phyloP scores from a whole-genome alignment of 2,888 invertebrate species.

The Antitype chi region DNA sequence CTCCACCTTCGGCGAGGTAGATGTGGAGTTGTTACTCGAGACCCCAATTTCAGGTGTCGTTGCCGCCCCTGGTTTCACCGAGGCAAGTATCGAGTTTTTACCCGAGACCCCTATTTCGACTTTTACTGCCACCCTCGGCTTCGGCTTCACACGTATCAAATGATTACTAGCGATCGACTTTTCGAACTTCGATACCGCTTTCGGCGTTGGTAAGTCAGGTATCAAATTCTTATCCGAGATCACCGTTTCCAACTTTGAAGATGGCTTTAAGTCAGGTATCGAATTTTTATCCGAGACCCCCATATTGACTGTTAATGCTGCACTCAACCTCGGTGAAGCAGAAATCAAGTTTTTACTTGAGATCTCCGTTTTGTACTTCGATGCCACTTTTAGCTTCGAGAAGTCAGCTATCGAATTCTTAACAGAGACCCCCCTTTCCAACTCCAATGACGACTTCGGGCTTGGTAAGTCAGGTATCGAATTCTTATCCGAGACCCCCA shows the following conservation, averaged over 20 bases:
- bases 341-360: conserved; percentile 15
- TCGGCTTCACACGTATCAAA: conserved; percentile 20
- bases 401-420: conserved; percentile 19
- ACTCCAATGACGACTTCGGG: not conserved
- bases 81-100: conserved; percentile 7
- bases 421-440: conserved; percentile 19
- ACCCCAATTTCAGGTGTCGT: not conserved
- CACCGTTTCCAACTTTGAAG: not conserved
- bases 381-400: conserved; percentile 4
- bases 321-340: conserved; percentile 12
- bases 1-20: conserved; percentile 34
- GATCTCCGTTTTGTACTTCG: not conserved
- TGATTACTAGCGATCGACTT: conserved; percentile 29
- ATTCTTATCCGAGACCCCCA: conserved; percentile 37
- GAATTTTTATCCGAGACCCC: conserved; percentile 25
- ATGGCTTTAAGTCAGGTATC: conserved; percentile 8
- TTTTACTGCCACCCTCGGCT: not conserved
- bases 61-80: conserved; percentile 8
- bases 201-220: conserved; percentile 9
- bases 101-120: conserved; percentile 26
- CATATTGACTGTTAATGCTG: not conserved
- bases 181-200: not conserved
- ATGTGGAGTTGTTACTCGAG: conserved; percentile 4
- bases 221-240: conserved; percentile 25
- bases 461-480: conserved; percentile 20